Evolutionary conservation across 2,888 invertebrate genomes (phyloP).

Genomic region (Zhengitettix transpicula): DNA sequence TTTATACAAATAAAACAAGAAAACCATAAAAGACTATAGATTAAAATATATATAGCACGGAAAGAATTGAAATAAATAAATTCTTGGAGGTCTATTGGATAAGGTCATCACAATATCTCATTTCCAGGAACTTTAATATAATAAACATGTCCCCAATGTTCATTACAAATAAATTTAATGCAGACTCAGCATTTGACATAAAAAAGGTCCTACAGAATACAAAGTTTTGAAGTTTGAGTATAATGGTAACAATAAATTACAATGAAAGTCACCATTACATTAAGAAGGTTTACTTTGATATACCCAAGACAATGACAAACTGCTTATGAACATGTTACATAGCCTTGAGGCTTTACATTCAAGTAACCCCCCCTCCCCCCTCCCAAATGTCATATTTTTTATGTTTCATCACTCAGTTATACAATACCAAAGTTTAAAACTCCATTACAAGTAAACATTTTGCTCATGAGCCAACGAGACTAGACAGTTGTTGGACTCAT

Average conservation of each 20-base stretch:
- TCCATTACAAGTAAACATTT: conserved; percentile 8
- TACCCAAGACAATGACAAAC: conserved; percentile 9
- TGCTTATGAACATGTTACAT: conserved; percentile 3
- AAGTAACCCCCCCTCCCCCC: not conserved
- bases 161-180: conserved; percentile 16
- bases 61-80: too few species aligned
- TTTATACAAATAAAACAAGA: too few species aligned
- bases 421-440: conserved; percentile 9
- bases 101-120: not conserved
- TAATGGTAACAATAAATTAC: conserved; percentile 1
- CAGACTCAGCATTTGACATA: conserved; percentile 11
- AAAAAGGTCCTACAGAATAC: conserved; percentile 12
- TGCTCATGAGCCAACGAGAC: conserved; percentile 9
- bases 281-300: conserved; percentile 5
- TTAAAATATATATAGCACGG: too few species aligned
- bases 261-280: conserved; percentile 3
- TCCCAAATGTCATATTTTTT: conserved; percentile 3
- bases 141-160: conserved; percentile 7
- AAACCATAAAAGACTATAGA: too few species aligned
- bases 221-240: conserved; percentile 7
- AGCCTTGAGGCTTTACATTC: not conserved
- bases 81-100: not conserved
- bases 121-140: not conserved
- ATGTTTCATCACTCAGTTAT: conserved; percentile 10
- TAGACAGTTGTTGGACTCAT: conserved; percentile 4